These are phyloP conservation scores for Sebastes taczanowskii DNA, from an alignment of 2,797 vertebrate genomes.

Conservation along the genomic window DNA sequence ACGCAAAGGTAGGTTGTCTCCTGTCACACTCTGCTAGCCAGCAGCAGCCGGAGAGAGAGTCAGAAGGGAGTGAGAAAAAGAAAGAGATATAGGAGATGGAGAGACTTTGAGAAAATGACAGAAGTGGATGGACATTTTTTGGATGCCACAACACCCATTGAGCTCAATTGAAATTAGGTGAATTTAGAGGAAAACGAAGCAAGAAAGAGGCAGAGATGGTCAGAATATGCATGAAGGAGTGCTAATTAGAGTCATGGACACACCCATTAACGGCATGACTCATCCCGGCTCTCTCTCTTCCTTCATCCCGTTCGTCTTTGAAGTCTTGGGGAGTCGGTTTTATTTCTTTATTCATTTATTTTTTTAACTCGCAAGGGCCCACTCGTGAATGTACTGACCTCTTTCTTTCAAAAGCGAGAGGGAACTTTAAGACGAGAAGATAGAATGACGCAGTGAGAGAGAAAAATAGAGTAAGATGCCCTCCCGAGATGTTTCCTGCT, in stretches of 20 bases:
- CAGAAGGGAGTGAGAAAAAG: neutral
- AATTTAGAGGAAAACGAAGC: neutral
- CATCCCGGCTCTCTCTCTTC: conserved; percentile 44
- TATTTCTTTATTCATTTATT: conserved; percentile 68
- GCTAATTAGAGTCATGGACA: conserved; percentile 71
- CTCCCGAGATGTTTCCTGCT: conserved; percentile 32
- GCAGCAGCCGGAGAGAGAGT: neutral
- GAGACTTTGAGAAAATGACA: neutral
- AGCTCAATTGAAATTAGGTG: conserved; percentile 6
- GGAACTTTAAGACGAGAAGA: conserved; percentile 35
- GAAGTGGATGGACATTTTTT: neutral
- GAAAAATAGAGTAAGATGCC: neutral
- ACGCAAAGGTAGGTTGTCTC: neutral
- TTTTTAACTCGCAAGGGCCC: conserved; percentile 44
- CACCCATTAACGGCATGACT: conserved; percentile 63
- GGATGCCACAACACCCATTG: neutral
- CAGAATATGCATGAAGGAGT: conserved; percentile 56
- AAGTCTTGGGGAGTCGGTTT: conserved; percentile 63
- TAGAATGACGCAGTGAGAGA: conserved; percentile 15
- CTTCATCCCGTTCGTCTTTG: conserved; percentile 59
- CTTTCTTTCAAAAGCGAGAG: conserved; percentile 61
- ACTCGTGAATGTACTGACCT: conserved; percentile 63
- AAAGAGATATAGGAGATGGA: neutral
- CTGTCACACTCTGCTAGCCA: conserved; percentile 27
- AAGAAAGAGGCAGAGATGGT: conserved; percentile 10